phyloP scores from a whole-genome alignment of 2,797 vertebrate species.

The Pangasius mekongensis region DNA sequence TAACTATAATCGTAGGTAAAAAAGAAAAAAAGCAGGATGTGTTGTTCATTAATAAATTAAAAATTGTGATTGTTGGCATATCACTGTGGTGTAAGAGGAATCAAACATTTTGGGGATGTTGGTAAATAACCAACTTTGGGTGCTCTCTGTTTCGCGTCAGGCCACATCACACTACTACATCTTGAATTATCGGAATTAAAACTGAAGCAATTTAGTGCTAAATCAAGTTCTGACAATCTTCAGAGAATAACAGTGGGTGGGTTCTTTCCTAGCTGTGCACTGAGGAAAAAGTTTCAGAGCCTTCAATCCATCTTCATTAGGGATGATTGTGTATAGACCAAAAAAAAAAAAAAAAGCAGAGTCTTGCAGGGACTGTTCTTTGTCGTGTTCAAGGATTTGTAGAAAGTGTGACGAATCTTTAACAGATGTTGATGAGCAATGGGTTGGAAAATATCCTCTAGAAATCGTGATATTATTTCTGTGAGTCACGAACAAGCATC shows the following conservation, averaged over 20 bases:
- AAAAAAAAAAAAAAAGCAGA: not conserved
- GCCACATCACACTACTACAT: not conserved
- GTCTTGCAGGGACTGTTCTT: not conserved
- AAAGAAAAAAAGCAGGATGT: not conserved
- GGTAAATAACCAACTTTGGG: not conserved
- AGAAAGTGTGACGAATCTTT: not conserved
- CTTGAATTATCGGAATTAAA: not conserved
- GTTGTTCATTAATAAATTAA: not conserved
- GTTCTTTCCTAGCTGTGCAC: not conserved
- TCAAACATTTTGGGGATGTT: not conserved
- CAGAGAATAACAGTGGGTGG: not conserved
- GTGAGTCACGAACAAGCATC: not conserved
- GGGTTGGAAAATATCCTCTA: not conserved
- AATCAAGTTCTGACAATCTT: not conserved
- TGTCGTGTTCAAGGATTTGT: not conserved
- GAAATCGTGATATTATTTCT: not conserved
- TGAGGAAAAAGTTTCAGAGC: not conserved
- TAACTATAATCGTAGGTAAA: not conserved
- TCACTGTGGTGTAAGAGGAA: not conserved
- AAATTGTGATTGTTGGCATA: not conserved
- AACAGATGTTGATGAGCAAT: not conserved
- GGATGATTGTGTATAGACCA: not conserved
- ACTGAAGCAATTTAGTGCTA: not conserved
- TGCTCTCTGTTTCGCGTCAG: not conserved
- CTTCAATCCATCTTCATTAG: not conserved